Evolutionary conservation across 2,888 invertebrate species (phyloP), one percentile per base, ranked within the genome.

Genomic region (Microctonus hyperodae): DNA sequence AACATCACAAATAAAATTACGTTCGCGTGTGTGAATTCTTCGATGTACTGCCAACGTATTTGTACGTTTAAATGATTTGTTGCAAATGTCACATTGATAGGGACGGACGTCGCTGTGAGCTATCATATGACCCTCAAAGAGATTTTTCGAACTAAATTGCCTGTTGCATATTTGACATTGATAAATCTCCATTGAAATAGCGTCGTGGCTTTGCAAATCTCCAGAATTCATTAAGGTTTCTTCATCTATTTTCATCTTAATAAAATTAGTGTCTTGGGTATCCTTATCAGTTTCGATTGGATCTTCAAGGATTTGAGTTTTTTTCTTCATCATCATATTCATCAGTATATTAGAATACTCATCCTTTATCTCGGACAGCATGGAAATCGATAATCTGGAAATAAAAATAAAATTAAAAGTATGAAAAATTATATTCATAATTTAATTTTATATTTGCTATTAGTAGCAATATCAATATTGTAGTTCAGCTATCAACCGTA

Each of bases 81-180:
- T 71, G 62, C 82, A 82, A 35, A 79, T 73, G 13, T 81, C 81
- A 64, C 81, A 81, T 25, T 76, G 71, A 60, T 79, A 77, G 0
- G 81, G 81, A 16, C 81, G 74, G 0, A 73, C 75, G 50, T 80
- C 80, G 61, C 81, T 81, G 65, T 81, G 81, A 9, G 81, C 76
- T 2, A 81, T 76, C 28, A 74, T 64, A 48, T 81, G 81, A 5
- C 80, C 78, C 4, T 80, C 81, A 70, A 76, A 80, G 0, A 80
- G 71, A 55, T 77, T 78, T 62, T 78, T 82, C 31, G 76, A 72
- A 40, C 73, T 70, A 61, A 82, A 82, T 25, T 72, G 67, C 37
- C 80, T 81, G 11, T 68, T 66, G 33, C 82, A 82, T 9, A 75
- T 53, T 5, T 70, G 66, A 66, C 82, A 82, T 31, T 77, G 67